Conservation (phyloP, 2,797 vertebrate species). For the Oryzias sinensis region DNA sequence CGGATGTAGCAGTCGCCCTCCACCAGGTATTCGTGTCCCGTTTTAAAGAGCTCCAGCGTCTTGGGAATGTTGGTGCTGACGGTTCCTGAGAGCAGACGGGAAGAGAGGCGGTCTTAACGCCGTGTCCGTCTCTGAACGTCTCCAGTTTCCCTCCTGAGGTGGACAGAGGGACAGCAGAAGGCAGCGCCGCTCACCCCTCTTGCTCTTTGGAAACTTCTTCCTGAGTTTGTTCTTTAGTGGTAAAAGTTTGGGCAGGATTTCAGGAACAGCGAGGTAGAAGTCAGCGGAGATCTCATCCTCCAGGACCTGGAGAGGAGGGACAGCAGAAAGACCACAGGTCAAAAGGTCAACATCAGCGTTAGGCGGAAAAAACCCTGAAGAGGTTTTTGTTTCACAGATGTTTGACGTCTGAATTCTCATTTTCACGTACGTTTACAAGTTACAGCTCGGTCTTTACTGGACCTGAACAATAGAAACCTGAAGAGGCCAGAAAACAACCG, state of each 20-base stretch:
- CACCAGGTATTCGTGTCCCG: constrained; percentile 83
- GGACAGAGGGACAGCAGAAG: too few species aligned
- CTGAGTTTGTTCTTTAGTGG: constrained; percentile 86
- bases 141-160: too few species aligned
- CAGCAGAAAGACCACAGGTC: neutral
- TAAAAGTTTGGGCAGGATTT: constrained; percentile 80
- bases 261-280: constrained; percentile 88
- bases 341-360: too few species aligned
- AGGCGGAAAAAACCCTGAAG: too few species aligned
- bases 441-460: too few species aligned
- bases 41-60: constrained; percentile 85
- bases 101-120: neutral
- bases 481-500: too few species aligned
- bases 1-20: constrained; percentile 73
- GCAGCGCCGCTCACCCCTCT: constrained; percentile 72
- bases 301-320: constrained; percentile 78
- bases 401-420: too few species aligned
- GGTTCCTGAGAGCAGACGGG: constrained; percentile 73
- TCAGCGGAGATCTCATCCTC: constrained; percentile 86
- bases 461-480: too few species aligned
- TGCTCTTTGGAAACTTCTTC: constrained; percentile 86
- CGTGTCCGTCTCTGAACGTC: neutral
- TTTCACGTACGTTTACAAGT: too few species aligned
- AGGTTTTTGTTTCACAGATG: too few species aligned
- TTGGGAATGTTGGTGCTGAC: constrained; percentile 80